A percentile compares a stretch with the other conserved stretches of the same genome.
Conservation (phyloP, 1,140 invertebrate genomes). For the Drosophila pruinosa region DNA sequence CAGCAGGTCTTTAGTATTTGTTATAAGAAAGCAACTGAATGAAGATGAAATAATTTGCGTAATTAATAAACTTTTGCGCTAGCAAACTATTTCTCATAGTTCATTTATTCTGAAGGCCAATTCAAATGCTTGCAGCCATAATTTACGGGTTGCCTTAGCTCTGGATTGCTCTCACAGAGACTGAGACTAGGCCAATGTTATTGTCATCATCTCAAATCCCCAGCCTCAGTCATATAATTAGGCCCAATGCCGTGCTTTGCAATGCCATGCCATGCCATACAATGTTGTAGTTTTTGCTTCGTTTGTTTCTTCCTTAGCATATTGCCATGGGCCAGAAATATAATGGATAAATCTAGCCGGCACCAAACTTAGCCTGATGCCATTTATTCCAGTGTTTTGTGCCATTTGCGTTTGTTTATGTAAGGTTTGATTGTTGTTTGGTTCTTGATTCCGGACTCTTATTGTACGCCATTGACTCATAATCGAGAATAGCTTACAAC, state of each 20-base stretch:
- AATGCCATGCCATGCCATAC: background rate
- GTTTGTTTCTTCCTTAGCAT: constrained; percentile 23
- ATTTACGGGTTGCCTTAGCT: constrained; percentile 22
- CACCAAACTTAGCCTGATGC: background rate
- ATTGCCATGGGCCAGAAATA: constrained; percentile 13
- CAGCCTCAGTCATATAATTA: constrained; percentile 51
- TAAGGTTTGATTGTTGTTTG: constrained; percentile 28
- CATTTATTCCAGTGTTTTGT: constrained; percentile 21
- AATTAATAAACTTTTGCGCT: constrained; percentile 49
- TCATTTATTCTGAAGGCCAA: constrained; percentile 60
- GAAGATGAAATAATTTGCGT: constrained; percentile 39
- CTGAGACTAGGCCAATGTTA: constrained; percentile 39
- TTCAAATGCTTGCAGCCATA: constrained; percentile 24
- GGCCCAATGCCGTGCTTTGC: background rate
- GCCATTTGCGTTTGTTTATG: constrained; percentile 30
- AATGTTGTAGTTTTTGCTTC: constrained; percentile 5
- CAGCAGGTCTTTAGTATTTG: constrained; percentile 25
- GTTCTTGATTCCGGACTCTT: constrained; percentile 19
- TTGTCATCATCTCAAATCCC: constrained; percentile 49
- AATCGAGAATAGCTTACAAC: constrained; percentile 30
- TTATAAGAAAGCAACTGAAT: background rate
- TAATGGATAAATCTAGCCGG: constrained; percentile 34
- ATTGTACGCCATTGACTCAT: constrained; percentile 42
- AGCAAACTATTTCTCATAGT: constrained; percentile 52
- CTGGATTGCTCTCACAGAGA: background rate